These are phyloP conservation scores for Gallinago nigripennis DNA, from an alignment of 2,797 vertebrate genomes.

Conservation along the genomic window DNA sequence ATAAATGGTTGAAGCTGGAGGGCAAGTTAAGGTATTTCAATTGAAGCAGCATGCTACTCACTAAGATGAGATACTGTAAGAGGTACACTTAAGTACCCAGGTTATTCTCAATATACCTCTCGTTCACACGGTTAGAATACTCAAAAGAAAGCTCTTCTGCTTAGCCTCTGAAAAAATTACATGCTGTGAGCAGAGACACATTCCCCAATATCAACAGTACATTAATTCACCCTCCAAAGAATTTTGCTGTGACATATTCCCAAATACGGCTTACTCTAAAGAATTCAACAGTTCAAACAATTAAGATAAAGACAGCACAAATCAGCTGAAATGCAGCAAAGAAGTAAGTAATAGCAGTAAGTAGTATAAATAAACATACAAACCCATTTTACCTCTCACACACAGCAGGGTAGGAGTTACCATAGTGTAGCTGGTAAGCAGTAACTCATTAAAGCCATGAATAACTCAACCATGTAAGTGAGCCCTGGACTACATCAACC, in stretches of 20 bases:
- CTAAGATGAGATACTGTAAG: background rate
- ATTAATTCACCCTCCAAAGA: background rate
- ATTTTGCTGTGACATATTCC: background rate
- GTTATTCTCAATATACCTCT: background rate
- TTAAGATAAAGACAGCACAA: background rate
- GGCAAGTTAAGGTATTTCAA: conserved; percentile 16
- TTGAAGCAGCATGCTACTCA: background rate
- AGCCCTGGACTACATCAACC: background rate
- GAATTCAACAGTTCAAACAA: background rate
- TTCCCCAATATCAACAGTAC: background rate
- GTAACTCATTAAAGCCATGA: background rate
- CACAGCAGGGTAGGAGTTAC: background rate
- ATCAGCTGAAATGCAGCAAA: background rate
- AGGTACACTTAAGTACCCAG: background rate
- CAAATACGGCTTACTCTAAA: background rate
- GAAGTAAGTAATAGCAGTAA: background rate
- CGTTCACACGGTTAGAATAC: background rate
- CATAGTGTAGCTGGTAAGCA: background rate
- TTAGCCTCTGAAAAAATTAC: background rate
- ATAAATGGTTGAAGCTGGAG: background rate
- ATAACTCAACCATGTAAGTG: background rate
- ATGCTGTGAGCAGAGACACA: background rate
- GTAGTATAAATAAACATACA: background rate
- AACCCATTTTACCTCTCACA: background rate
- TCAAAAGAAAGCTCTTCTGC: background rate